A percentile compares a stretch with the other conserved stretches of the same genome.
These are phyloP conservation scores for Rhagologus leucostigma DNA, from an alignment of 2,113 vertebrate species.

Conservation along the genomic window DNA sequence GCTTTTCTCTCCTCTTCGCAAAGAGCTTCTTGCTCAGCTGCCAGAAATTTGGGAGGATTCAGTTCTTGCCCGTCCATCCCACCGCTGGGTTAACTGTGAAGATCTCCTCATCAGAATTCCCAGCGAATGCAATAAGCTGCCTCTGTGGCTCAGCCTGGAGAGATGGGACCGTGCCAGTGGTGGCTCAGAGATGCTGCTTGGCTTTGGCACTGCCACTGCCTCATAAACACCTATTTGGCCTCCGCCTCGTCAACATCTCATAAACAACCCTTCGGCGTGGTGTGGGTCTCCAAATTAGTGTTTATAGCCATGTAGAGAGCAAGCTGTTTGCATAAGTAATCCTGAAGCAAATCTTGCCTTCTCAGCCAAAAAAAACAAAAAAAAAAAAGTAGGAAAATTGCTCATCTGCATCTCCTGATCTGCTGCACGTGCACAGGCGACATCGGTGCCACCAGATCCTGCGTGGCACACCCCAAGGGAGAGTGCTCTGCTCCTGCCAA, in stretches of 20 bases:
- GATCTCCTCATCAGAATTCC: neutral
- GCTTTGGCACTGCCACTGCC: conserved; percentile 20
- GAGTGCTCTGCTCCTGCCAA: neutral
- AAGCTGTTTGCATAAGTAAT: conserved; percentile 37
- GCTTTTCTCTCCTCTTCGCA: neutral
- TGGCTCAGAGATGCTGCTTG: conserved; percentile 21
- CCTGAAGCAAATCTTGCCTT: conserved; percentile 15
- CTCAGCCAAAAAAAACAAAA: neutral
- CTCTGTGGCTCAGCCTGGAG: conserved; percentile 19
- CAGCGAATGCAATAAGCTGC: neutral
- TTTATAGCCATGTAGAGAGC: conserved; percentile 30
- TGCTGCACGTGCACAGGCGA: neutral
- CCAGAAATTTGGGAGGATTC: neutral
- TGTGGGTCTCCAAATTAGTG: conserved; percentile 51
- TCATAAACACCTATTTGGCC: conserved; percentile 47
- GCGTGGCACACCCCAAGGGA: neutral
- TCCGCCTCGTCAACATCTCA: conserved; percentile 37
- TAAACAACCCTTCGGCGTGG: conserved; percentile 49
- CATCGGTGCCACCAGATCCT: neutral
- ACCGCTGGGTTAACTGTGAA: neutral
- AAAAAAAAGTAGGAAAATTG: neutral
- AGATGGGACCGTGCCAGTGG: conserved; percentile 28
- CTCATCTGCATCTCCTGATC: neutral
- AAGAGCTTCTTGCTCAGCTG: neutral
- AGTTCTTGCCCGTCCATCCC: neutral